Percentiles rank a stretch among this genome's conserved stretches.
These are phyloP conservation scores for Agrochola circellaris DNA, from an alignment of 2,888 invertebrate species.

Conservation along the genomic window DNA sequence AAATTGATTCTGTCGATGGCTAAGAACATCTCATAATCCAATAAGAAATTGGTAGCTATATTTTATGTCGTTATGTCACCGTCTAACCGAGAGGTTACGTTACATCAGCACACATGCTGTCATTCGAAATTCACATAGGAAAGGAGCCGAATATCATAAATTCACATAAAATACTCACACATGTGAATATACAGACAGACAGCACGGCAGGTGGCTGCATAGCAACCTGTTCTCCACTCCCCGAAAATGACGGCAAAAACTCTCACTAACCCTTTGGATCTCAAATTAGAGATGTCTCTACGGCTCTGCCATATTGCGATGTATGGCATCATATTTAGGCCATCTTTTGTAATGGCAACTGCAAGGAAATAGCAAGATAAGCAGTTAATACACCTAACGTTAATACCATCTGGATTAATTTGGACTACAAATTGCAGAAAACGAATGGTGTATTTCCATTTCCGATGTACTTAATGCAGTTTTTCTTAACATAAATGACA, in stretches of 20 bases:
- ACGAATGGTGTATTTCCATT: background rate
- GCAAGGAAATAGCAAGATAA: background rate
- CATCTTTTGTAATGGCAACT: conserved; percentile 12
- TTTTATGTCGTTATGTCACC: conserved; percentile 58
- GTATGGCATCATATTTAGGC: conserved; percentile 19
- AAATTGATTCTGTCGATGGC: conserved; percentile 33
- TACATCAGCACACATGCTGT: conserved; percentile 57
- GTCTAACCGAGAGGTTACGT: conserved; percentile 33
- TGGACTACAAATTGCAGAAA: background rate
- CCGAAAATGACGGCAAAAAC: conserved; percentile 84
- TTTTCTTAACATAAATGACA: background rate
- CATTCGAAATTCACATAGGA: conserved; percentile 41
- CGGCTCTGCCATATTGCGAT: conserved; percentile 46
- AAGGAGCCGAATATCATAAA: conserved; percentile 59
- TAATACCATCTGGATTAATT: background rate
- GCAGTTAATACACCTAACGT: background rate
- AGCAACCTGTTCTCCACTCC: conserved; percentile 81
- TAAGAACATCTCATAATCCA: conserved; percentile 44
- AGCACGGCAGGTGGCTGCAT: conserved; percentile 80
- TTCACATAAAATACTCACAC: conserved; percentile 65
- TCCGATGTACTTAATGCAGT: background rate
- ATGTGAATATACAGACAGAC: conserved; percentile 67
- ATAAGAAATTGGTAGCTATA: conserved; percentile 40
- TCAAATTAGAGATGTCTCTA: conserved; percentile 54
- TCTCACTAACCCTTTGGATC: conserved; percentile 82